Conservation (phyloP, 2,113 vertebrate genomes). For the Tetrao urogallus region DNA sequence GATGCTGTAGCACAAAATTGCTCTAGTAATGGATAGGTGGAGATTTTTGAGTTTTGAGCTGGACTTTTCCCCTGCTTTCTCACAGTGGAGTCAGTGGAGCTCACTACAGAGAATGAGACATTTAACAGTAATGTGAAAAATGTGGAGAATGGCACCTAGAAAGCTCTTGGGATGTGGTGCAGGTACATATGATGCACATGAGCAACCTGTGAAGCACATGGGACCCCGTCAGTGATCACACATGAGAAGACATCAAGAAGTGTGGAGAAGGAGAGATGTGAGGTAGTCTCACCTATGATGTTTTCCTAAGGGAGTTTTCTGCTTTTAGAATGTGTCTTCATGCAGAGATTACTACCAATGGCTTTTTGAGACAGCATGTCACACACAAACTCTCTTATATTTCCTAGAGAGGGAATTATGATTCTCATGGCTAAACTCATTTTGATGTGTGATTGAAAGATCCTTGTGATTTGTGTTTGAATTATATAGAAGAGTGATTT, state of each 20-base stretch:
- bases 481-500: neutral
- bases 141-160: neutral
- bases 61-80: neutral
- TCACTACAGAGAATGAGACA: neutral
- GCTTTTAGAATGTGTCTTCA: neutral
- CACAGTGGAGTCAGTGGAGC: neutral
- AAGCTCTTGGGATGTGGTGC: neutral
- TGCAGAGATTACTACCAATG: neutral
- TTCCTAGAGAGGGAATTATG: rapidly evolving
- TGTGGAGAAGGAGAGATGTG: neutral
- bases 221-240: neutral
- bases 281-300: neutral
- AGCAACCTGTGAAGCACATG: neutral
- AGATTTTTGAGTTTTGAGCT: neutral
- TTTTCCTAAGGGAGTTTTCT: neutral
- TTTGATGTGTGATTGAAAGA: neutral
- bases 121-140: neutral
- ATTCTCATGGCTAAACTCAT: neutral
- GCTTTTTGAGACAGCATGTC: neutral
- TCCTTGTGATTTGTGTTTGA: neutral
- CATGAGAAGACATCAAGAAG: neutral
- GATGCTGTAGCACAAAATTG: neutral
- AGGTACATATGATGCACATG: rapidly evolving
- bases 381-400: neutral
- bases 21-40: neutral